Conservation (phyloP, 2,797 vertebrate genomes). For the Danionella dracula region DNA sequence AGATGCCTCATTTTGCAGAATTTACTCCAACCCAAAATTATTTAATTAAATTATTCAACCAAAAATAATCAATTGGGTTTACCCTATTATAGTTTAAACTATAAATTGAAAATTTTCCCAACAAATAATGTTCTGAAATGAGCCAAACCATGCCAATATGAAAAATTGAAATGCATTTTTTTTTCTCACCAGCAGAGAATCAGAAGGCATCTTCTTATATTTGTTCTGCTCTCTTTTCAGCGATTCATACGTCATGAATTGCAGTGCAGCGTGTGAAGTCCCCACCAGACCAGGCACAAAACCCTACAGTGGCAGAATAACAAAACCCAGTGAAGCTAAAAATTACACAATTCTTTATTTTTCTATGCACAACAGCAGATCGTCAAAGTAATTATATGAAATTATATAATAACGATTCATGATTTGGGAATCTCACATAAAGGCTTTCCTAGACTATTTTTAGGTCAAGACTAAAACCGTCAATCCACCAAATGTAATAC, state of each 20-base stretch:
- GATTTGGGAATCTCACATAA: neutral
- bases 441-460: neutral
- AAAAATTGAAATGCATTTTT: no score
- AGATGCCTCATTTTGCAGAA: no score
- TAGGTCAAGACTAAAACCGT: neutral
- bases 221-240: constrained; percentile 76
- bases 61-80: no score
- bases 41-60: no score
- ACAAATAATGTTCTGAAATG: no score
- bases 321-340: neutral
- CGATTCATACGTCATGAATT: constrained; percentile 82
- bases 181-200: constrained; percentile 74
- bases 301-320: constrained; percentile 56
- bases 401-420: neutral
- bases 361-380: neutral
- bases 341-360: neutral
- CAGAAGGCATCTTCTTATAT: constrained; percentile 64
- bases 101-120: no score
- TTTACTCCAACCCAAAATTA: no score
- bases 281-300: constrained; percentile 80
- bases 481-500: neutral
- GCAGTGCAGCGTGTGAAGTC: constrained; percentile 80
- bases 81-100: no score
- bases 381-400: neutral
- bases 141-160: no score